These are phyloP conservation scores for Penaeus japonicus DNA, from an alignment of 1,140 invertebrate genomes.

Conservation along the genomic window DNA sequence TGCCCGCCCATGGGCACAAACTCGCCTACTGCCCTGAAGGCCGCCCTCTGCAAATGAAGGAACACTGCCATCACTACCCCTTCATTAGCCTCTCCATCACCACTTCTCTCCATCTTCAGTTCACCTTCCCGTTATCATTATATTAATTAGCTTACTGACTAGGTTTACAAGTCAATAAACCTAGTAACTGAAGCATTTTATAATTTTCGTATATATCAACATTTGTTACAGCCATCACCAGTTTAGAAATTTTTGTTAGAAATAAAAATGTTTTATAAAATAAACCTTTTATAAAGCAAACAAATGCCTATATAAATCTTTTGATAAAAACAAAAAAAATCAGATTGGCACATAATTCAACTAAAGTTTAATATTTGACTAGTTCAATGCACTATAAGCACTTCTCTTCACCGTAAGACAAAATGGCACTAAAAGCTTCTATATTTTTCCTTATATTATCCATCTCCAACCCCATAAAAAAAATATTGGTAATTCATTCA, in stretches of 20 bases:
- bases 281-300: no score
- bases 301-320: neutral
- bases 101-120: neutral
- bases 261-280: no score
- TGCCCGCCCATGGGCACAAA: conserved; percentile 44
- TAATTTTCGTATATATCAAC: no score
- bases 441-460: neutral
- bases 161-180: no score
- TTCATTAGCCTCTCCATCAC: neutral
- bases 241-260: no score
- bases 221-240: neutral
- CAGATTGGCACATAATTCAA: conserved; percentile 26
- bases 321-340: neutral
- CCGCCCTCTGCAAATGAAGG: conserved; percentile 54
- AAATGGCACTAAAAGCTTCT: conserved; percentile 16
- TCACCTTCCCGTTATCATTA: neutral
- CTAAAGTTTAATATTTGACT: conserved; percentile 29
- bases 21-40: conserved; percentile 46
- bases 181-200: no score
- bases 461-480: neutral
- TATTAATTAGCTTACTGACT: no score
- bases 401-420: conserved; percentile 19
- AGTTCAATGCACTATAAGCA: conserved; percentile 26
- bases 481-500: neutral
- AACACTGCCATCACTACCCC: conserved; percentile 47